A percentile compares a stretch with the other conserved stretches of the same genome.
phyloP scores from a whole-genome alignment of 2,888 invertebrate genomes.

The Caenorhabditis sp. region DNA sequence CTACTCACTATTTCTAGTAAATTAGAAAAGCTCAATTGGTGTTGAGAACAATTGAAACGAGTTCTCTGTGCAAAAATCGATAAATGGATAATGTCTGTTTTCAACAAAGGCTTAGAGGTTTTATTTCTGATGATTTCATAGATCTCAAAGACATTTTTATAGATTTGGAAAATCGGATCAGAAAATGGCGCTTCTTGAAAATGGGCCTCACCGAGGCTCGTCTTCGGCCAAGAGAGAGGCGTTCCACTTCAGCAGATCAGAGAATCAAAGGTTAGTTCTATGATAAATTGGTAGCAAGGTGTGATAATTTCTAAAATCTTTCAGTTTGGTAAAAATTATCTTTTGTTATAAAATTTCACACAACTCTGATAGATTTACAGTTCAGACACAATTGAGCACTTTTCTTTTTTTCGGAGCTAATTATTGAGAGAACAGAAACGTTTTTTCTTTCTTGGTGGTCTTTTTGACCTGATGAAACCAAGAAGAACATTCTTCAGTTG shows the following conservation, averaged over 20 bases:
- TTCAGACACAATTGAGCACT: too few relatives aligned
- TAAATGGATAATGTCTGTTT: conserved; percentile 46
- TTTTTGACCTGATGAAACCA: too few relatives aligned
- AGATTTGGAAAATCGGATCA: conserved; percentile 45
- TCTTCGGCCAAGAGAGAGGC: conserved; percentile 23
- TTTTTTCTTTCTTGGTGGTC: too few relatives aligned
- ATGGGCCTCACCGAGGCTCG: conserved; percentile 42
- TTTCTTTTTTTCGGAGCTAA: too few relatives aligned
- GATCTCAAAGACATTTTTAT: conserved; percentile 4
- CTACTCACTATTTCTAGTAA: conserved; percentile 1
- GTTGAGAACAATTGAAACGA: not conserved
- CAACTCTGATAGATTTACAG: too few relatives aligned
- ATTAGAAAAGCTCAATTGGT: not conserved
- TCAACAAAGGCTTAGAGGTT: conserved; percentile 39
- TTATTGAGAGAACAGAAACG: too few relatives aligned
- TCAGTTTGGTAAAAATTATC: too few relatives aligned
- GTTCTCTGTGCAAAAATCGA: not conserved
- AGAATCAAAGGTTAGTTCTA: conserved; percentile 27
- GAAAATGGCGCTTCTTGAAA: conserved; percentile 43
- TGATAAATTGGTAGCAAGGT: too few relatives aligned
- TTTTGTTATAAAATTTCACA: too few relatives aligned
- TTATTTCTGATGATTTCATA: not conserved
- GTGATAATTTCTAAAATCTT: too few relatives aligned
- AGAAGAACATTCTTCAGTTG: too few relatives aligned
- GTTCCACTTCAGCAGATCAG: conserved; percentile 36